These are phyloP conservation scores for Diorhabda carinulata DNA, from an alignment of 1,140 invertebrate genomes.

Conservation along the genomic window DNA sequence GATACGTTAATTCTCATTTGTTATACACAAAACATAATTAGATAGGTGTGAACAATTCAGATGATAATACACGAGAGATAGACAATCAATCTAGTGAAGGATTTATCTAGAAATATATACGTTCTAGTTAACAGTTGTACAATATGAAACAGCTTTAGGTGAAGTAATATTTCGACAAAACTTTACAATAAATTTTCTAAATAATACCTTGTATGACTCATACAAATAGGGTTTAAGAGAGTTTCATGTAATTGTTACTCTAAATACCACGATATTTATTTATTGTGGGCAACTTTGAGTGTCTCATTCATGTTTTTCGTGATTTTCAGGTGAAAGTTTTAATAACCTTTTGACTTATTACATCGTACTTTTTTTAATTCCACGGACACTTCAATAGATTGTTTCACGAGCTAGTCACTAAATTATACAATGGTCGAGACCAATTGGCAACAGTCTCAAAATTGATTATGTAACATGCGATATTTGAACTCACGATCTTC, in stretches of 20 bases:
- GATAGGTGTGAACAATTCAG: no score
- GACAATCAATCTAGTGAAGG: no score
- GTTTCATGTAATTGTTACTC: not conserved
- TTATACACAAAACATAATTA: no score
- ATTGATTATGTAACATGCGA: not conserved
- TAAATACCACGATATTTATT: not conserved
- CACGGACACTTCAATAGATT: not conserved
- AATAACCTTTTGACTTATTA: constrained; percentile 3
- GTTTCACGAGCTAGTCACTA: not conserved
- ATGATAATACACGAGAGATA: no score
- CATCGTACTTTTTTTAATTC: not conserved
- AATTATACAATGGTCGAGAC: not conserved
- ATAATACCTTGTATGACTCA: not conserved
- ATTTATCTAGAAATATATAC: not conserved
- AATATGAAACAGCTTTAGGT: not conserved
- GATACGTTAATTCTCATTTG: no score
- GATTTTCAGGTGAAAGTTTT: constrained; percentile 1
- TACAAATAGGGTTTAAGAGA: not conserved
- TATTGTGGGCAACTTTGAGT: not conserved
- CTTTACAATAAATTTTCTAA: not conserved
- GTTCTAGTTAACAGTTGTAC: not conserved
- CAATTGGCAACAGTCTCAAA: not conserved
- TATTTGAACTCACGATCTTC: not conserved
- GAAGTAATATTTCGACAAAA: not conserved
- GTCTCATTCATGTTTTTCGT: not conserved